A percentile compares a stretch with the other conserved stretches of the same genome.
Evolutionary conservation across 2,113 vertebrate species (phyloP).

Genomic region (Epinephelus lanceolatus): DNA sequence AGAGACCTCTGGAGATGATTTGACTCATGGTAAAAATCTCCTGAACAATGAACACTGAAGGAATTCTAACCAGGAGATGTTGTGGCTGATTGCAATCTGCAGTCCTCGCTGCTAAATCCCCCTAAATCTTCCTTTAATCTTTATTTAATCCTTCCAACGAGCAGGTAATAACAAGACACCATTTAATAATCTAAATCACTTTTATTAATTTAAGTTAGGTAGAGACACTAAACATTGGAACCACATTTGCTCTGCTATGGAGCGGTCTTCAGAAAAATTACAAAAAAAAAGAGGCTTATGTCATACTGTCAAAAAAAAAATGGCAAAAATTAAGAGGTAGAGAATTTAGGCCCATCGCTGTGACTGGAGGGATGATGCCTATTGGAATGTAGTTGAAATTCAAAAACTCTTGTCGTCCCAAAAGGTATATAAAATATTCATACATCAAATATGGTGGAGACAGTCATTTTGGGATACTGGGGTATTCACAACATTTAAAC

Average conservation of each 20-base stretch:
- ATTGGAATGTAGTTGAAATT: conserved; percentile 84
- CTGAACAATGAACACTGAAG: too few relatives aligned
- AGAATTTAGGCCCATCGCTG: conserved; percentile 86
- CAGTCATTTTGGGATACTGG: conserved; percentile 56
- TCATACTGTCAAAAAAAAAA: conserved; percentile 82
- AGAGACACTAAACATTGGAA: conserved; percentile 88
- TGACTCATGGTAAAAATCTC: too few relatives aligned
- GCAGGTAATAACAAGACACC: conserved; percentile 56
- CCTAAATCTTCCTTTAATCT: too few relatives aligned
- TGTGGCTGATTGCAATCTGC: too few relatives aligned
- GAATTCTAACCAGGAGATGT: too few relatives aligned
- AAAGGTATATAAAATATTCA: conserved; percentile 75
- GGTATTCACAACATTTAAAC: conserved; percentile 75
- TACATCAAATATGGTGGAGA: conserved; percentile 72
- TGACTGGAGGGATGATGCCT: conserved; percentile 80
- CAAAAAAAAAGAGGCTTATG: conserved; percentile 76
- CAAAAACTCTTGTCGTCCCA: conserved; percentile 65
- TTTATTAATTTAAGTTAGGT: conserved; percentile 92
- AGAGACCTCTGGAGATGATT: too few relatives aligned
- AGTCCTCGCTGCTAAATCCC: too few relatives aligned
- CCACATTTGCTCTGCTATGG: conserved; percentile 81
- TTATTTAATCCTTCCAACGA: too few relatives aligned
- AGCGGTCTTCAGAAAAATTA: conserved; percentile 83
- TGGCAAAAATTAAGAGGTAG: conserved; percentile 86
- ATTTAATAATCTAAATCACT: conserved; percentile 88